Conservation (phyloP, 1,140 invertebrate species). For the Macrobrachium nipponense region DNA sequence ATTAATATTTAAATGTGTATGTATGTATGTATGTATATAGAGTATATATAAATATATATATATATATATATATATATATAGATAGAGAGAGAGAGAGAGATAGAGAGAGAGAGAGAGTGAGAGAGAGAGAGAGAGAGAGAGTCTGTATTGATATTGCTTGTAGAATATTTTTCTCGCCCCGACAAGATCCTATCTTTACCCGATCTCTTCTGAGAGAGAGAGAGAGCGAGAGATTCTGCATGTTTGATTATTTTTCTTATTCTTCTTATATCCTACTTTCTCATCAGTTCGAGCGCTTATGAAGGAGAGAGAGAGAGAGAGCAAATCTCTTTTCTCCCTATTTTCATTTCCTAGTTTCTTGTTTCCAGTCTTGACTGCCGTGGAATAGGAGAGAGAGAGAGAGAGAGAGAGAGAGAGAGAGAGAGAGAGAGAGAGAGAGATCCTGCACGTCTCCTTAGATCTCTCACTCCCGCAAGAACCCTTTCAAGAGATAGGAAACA, state of each 20-base stretch:
- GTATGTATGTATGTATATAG: too few species aligned
- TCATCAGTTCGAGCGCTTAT: neutral
- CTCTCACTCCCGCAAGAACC: neutral
- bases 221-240: conserved; percentile 12
- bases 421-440: conserved; percentile 33
- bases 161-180: too few species aligned
- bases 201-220: conserved; percentile 2
- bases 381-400: conserved; percentile 13
- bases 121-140: conserved; percentile 16
- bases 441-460: neutral
- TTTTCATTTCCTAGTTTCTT: neutral
- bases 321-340: too few species aligned
- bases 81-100: conserved; percentile 26
- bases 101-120: neutral
- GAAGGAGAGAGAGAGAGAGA: conserved; percentile 19
- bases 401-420: conserved; percentile 29
- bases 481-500: too few species aligned
- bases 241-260: too few species aligned
- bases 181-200: too few species aligned
- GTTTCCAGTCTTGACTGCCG: neutral
- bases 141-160: too few species aligned
- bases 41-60: too few species aligned
- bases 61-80: neutral
- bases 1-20: too few species aligned
- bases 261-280: too few species aligned